Evolutionary conservation across 2,113 vertebrate species (phyloP).

Genomic region (Dasyurus viverrinus): DNA sequence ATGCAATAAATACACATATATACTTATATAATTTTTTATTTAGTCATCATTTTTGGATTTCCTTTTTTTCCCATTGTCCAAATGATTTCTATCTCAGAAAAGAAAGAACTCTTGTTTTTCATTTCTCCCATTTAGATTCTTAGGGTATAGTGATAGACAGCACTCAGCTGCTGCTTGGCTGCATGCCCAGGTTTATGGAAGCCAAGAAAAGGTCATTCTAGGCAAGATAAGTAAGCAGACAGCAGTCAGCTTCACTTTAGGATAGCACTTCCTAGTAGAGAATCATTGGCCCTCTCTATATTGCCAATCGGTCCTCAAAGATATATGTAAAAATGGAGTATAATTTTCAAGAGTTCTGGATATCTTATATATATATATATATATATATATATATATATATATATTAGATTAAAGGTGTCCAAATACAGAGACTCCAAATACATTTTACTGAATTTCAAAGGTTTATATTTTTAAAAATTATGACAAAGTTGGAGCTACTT

Average conservation of each 20-base stretch:
- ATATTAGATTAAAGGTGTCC: neutral
- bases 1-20: neutral
- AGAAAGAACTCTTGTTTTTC: neutral
- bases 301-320: neutral
- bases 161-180: neutral
- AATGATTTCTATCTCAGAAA: neutral
- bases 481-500: neutral
- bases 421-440: neutral
- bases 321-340: neutral
- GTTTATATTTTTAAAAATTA: neutral
- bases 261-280: neutral
- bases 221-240: constrained; percentile 29
- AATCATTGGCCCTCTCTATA: neutral
- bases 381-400: neutral
- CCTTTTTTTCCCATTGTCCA: neutral
- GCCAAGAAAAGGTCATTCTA: constrained; percentile 27
- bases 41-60: neutral
- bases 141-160: neutral
- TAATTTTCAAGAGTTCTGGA: constrained; percentile 10
- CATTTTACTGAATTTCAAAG: neutral
- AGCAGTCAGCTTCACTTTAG: neutral
- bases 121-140: neutral
- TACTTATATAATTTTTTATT: constrained; percentile 1
- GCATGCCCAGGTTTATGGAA: neutral
- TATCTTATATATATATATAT: neutral